Conservation (phyloP, 2,888 invertebrate genomes). For the Thysanoteuthis rhombus region DNA sequence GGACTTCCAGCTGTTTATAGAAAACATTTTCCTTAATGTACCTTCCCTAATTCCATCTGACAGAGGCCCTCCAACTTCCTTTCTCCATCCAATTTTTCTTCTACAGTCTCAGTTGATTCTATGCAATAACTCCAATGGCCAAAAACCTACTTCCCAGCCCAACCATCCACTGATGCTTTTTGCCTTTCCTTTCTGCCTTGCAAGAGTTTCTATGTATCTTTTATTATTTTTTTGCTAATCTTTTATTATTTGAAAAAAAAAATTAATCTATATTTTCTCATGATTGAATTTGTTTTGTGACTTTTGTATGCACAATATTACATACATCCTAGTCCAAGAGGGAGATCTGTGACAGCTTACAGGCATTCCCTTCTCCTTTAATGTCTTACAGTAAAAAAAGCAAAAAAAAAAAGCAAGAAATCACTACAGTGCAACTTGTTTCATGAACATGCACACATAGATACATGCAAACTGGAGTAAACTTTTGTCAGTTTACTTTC, state of each 20-base stretch:
- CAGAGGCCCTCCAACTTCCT: not conserved
- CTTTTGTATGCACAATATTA: not conserved
- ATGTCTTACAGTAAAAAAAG: not conserved
- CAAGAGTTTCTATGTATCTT: not conserved
- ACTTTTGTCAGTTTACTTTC: too few species aligned
- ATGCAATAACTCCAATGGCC: not conserved
- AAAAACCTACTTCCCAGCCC: not conserved
- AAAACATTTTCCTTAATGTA: not conserved
- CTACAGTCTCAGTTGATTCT: not conserved
- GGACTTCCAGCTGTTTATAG: not conserved
- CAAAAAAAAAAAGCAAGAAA: not conserved
- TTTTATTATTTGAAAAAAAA: not conserved
- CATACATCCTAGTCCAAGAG: not conserved
- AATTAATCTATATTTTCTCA: not conserved
- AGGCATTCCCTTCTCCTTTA: not conserved
- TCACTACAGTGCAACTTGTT: too few species aligned
- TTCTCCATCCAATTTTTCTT: not conserved
- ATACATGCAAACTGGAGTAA: too few species aligned
- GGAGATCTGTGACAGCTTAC: not conserved
- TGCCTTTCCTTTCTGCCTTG: not conserved
- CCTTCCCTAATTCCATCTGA: not conserved
- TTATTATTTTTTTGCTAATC: not conserved
- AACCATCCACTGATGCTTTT: too few species aligned
- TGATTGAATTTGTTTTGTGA: not conserved
- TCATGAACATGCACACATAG: too few species aligned